Conservation (phyloP, 2,113 vertebrate genomes). For the Strigops habroptila region DNA sequence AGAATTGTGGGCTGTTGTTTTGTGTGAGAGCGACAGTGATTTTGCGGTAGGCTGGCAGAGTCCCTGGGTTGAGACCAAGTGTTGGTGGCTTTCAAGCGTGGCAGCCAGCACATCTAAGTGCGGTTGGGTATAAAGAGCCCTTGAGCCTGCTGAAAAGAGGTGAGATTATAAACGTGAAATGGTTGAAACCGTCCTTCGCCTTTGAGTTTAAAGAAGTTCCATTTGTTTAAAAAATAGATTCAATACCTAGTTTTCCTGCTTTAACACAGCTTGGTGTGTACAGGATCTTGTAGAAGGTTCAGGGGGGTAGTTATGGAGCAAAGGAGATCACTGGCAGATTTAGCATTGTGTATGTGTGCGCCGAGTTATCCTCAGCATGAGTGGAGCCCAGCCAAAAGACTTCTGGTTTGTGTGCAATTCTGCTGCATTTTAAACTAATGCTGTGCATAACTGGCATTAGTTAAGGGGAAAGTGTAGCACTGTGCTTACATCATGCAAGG, state of each 20-base stretch:
- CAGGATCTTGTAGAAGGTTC: background rate
- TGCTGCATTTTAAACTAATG: background rate
- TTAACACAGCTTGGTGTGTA: background rate
- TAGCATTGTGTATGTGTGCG: fast-evolving
- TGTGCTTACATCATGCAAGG: background rate
- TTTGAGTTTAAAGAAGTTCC: background rate
- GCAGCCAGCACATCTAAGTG: slow-evolving; percentile 51
- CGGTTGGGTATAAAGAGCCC: slow-evolving; percentile 19
- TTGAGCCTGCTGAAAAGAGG: background rate
- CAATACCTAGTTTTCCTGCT: background rate
- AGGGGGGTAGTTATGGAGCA: background rate
- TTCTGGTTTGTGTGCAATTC: background rate
- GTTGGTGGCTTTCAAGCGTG: slow-evolving; percentile 60
- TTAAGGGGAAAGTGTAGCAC: background rate
- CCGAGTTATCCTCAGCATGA: background rate
- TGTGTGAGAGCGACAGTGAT: background rate
- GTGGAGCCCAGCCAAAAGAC: background rate
- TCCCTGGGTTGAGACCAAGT: slow-evolving; percentile 39
- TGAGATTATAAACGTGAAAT: background rate
- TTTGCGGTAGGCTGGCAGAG: slow-evolving; percentile 60
- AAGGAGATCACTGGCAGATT: background rate
- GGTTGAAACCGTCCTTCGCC: background rate
- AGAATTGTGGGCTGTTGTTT: background rate
- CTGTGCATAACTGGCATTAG: background rate
- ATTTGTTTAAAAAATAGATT: background rate